Evolutionary conservation across 2,888 invertebrate species (phyloP).

Genomic region (Limnephilus auricula): DNA sequence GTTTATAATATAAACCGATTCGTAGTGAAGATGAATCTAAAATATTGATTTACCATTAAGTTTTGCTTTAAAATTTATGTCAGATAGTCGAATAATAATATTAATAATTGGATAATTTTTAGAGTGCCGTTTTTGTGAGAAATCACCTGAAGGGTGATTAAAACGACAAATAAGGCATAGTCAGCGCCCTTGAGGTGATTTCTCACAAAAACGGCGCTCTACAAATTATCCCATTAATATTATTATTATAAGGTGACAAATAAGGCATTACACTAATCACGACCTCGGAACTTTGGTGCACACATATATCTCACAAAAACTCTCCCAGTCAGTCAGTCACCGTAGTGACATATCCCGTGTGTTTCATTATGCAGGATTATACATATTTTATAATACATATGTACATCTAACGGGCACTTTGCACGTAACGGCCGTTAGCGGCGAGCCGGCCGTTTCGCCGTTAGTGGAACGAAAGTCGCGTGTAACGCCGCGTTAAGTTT

Average conservation of each 20-base stretch:
- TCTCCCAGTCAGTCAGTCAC: not conserved
- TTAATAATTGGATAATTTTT: too few relatives aligned
- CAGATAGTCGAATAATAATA: not conserved
- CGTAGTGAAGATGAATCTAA: too few relatives aligned
- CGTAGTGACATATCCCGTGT: not conserved
- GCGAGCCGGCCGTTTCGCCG: slow-evolving; percentile 30
- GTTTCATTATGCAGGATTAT: not conserved
- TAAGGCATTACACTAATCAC: not conserved
- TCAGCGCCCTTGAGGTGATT: too few relatives aligned
- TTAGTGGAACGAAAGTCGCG: slow-evolving; percentile 24
- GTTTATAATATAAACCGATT: too few relatives aligned
- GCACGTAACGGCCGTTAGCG: slow-evolving; percentile 43
- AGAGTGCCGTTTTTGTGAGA: too few relatives aligned
- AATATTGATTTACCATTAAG: too few relatives aligned
- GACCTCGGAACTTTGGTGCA: not conserved
- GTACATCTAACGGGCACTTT: not conserved
- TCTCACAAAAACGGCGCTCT: too few relatives aligned
- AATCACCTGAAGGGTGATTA: too few relatives aligned
- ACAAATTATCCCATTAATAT: too few relatives aligned
- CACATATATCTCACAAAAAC: not conserved
- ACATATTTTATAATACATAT: not conserved
- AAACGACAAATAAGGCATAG: too few relatives aligned
- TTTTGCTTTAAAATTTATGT: too few relatives aligned
- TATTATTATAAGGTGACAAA: too few relatives aligned
- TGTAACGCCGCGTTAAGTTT: slow-evolving; percentile 14